Base-by-base conservation (phyloP, 2,113 vertebrate genomes). In the Cyprinus carpio region DNA sequence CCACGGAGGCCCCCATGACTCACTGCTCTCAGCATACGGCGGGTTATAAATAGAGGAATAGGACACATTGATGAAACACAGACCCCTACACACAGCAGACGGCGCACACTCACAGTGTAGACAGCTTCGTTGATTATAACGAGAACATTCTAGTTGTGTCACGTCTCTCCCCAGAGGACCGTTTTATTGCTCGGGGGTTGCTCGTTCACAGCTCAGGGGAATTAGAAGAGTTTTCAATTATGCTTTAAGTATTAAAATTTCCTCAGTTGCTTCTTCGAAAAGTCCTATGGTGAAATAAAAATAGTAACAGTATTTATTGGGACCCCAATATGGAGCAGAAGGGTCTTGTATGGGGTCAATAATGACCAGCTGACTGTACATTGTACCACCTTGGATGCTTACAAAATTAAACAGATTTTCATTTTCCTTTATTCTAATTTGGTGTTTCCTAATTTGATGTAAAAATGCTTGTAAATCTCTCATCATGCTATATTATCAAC, bases 1-100 rank as follows among this genome's bases (percentile, higher is more conserved):
- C 79, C 79, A 69, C 43, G 29, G 83, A 85, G 82, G 51, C 40
- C 74, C 82, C 85, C 31, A 69, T 89, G 88, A 89, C 84, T 87
- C 84, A 87, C 51, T 71, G 69, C 62, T 84, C 82, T 81, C 86
- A 79, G 87, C 80, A 34, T 82, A 82, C 65, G 67, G 13, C 1
- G 25, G 77, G 64, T 74, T 87, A 85, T 56, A 87, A 87, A 86
- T 84, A 82, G 78, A 82, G 65, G 49, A 78, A 46, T 62, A 86
- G 82, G 85, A 81, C 34, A 69, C 40, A 72, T 40, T 65, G 87
- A 84, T 81, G 43, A 75, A 85, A 85, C 76, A 83, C 74, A 85
- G 81, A 82, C 82, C 82, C 65, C 25, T 65, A 46, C 31, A 87
- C 82, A 56, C 62, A 54, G 20, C 78, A 85, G 75, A 81, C 79